Evolutionary conservation across 2,888 invertebrate species (phyloP).

Genomic region (Harpalus rubripes): DNA sequence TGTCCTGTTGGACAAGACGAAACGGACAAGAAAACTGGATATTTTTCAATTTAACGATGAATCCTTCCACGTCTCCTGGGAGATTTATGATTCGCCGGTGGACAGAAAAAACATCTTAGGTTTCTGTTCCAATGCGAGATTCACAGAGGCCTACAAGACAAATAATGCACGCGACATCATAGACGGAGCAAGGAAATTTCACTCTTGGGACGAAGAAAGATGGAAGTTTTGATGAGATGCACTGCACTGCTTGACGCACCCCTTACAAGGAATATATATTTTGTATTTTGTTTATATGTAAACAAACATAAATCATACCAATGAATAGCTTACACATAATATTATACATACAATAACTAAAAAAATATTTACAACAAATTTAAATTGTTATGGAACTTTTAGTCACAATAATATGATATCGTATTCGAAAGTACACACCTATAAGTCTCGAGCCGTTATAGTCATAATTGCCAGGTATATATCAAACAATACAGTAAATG

Average conservation of each 20-base stretch:
- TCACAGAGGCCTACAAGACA: conserved; percentile 55
- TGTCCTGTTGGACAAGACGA: conserved; percentile 48
- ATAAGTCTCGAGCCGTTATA: too few species aligned
- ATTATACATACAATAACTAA: neutral
- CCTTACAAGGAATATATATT: neutral
- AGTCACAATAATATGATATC: too few species aligned
- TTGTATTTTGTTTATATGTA: conserved; percentile 3
- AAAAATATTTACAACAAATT: too few species aligned
- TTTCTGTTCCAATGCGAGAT: conserved; percentile 46
- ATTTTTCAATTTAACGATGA: conserved; percentile 67
- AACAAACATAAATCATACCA: neutral
- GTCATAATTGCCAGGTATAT: too few species aligned
- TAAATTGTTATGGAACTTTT: too few species aligned
- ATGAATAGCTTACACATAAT: neutral
- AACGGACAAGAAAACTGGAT: conserved; percentile 65
- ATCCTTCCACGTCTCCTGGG: conserved; percentile 57
- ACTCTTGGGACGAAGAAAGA: conserved; percentile 29
- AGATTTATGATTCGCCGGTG: conserved; percentile 62
- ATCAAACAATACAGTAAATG: too few species aligned
- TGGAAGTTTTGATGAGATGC: conserved; percentile 44
- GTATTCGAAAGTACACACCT: too few species aligned
- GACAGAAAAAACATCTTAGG: conserved; percentile 56
- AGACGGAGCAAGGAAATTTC: conserved; percentile 30
- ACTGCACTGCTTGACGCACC: conserved; percentile 25
- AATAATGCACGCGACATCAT: conserved; percentile 55